A percentile compares a stretch with the other conserved stretches of the same genome.
Evolutionary conservation across 2,797 vertebrate genomes (phyloP).

Genomic region (Orientallactaga sibirica): DNA sequence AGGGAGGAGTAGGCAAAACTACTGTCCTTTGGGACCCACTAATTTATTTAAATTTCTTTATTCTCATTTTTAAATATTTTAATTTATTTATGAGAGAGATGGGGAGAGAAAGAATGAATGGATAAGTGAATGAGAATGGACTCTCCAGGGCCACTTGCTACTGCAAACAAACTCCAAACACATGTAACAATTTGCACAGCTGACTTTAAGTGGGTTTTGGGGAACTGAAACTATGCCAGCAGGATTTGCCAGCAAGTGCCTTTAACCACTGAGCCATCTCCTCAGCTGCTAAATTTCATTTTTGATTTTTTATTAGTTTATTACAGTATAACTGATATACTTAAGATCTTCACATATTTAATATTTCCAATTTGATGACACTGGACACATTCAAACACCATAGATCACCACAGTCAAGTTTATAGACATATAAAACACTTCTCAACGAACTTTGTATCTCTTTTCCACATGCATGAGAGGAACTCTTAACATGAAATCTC

Average conservation of each 20-base stretch:
- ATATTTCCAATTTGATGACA: background rate
- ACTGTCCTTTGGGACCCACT: background rate
- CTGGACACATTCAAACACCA: background rate
- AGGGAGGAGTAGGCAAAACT: background rate
- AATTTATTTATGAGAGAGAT: too few relatives aligned
- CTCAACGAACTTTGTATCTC: background rate
- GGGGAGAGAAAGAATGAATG: too few relatives aligned
- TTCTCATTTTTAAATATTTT: background rate
- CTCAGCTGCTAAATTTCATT: too few relatives aligned
- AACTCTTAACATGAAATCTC: background rate
- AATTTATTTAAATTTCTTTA: constrained; percentile 24
- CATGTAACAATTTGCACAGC: too few relatives aligned
- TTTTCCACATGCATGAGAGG: background rate
- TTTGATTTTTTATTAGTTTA: background rate
- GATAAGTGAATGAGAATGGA: too few relatives aligned
- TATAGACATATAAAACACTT: background rate
- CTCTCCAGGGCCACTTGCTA: too few relatives aligned
- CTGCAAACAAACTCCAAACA: too few relatives aligned
- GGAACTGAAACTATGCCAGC: too few relatives aligned
- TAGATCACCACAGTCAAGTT: background rate
- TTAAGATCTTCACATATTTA: background rate
- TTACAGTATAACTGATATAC: background rate
- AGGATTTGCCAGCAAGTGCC: too few relatives aligned
- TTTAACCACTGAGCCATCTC: too few relatives aligned
- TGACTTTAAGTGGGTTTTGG: too few relatives aligned